phyloP scores from a whole-genome alignment of 2,797 vertebrate species.

The Cirrhinus molitorella region DNA sequence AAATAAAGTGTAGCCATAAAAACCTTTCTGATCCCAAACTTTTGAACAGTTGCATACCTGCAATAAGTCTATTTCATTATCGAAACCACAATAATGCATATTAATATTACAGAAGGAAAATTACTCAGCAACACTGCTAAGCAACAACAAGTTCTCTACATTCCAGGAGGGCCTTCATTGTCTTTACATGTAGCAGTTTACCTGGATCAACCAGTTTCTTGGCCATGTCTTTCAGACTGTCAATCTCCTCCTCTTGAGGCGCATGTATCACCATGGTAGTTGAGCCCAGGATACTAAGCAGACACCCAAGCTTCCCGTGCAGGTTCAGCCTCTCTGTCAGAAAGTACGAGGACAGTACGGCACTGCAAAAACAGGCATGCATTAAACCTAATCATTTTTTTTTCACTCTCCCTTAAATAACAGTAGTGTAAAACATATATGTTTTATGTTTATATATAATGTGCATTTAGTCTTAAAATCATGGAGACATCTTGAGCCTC shows the following conservation, averaged over 20 bases:
- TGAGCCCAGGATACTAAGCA: slow-evolving; percentile 95
- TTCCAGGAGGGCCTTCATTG: not conserved
- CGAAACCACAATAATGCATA: not conserved
- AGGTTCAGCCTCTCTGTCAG: slow-evolving; percentile 96
- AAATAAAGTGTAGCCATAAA: no score
- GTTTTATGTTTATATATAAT: not conserved
- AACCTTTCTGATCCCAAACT: not conserved
- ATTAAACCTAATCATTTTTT: not conserved
- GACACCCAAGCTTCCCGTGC: slow-evolving; percentile 96
- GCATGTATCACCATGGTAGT: slow-evolving; percentile 99
- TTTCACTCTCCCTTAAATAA: not conserved
- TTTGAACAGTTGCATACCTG: not conserved
- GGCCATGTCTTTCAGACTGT: slow-evolving; percentile 91
- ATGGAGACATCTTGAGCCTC: not conserved
- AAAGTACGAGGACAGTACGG: slow-evolving; percentile 97
- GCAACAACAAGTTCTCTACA: slow-evolving; percentile 2
- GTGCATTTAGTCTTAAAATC: not conserved
- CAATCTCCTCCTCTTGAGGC: slow-evolving; percentile 95
- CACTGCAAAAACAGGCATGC: slow-evolving; percentile 79
- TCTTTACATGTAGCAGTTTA: slow-evolving; percentile 65
- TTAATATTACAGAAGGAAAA: not conserved
- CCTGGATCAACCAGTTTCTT: slow-evolving; percentile 94
- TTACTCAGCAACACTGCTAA: not conserved
- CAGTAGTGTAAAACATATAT: not conserved
- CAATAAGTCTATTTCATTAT: not conserved